Percentiles rank a stretch among this genome's conserved stretches.
These are phyloP conservation scores for Oenanthe oenanthe DNA, from an alignment of 2,113 vertebrate species.

Conservation along the genomic window DNA sequence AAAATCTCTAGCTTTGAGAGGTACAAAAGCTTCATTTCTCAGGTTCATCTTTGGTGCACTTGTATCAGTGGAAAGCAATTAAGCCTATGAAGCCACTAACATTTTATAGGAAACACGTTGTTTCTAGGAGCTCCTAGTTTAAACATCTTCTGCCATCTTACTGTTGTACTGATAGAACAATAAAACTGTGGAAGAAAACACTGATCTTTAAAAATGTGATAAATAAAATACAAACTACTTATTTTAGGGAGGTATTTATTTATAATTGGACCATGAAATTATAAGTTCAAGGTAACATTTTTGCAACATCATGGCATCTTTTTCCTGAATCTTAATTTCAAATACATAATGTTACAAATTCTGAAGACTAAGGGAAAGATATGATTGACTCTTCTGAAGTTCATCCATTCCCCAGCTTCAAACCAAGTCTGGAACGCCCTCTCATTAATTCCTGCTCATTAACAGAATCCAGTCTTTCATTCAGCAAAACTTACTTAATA, in stretches of 20 bases:
- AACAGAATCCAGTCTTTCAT: not conserved
- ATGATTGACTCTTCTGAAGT: not conserved
- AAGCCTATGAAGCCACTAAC: not conserved
- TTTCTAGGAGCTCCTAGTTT: not conserved
- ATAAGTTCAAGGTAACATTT: not conserved
- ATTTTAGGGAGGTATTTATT: not conserved
- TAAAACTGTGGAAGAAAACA: not conserved
- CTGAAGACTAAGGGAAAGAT: not conserved
- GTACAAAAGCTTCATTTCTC: not conserved
- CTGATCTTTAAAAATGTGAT: not conserved
- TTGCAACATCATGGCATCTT: not conserved
- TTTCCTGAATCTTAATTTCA: not conserved
- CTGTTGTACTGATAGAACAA: not conserved
- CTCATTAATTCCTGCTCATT: not conserved
- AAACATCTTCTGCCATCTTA: not conserved
- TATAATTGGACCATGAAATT: not conserved
- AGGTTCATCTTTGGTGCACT: not conserved
- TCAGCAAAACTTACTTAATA: not conserved
- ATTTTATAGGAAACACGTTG: not conserved
- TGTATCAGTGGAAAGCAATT: not conserved
- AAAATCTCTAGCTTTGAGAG: not conserved
- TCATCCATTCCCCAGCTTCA: not conserved
- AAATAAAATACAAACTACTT: not conserved
- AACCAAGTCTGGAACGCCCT: not conserved
- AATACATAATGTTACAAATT: not conserved